Evolutionary conservation across 2,113 vertebrate genomes (phyloP), one percentile per base, ranked within the genome.

Genomic region (Istiophorus platypterus): DNA sequence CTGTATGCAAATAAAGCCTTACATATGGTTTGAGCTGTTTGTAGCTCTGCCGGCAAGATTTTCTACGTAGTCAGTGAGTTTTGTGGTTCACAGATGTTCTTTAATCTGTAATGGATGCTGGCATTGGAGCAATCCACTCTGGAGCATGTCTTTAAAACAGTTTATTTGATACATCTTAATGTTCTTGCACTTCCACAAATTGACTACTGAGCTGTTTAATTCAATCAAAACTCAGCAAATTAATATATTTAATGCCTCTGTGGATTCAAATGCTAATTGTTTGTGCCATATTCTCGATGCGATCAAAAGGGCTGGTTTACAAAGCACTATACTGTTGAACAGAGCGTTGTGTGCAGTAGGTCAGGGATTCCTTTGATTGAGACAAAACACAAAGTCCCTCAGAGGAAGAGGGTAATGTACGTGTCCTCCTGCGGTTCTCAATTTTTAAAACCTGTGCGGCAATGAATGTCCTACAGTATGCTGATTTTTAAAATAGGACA

Each of bases 51-150:
- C 91, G 91, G 90, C 91, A 81, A 90, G 85, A 88, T 89, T 92
- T 91, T 91, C 87, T 82, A 90, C 78, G 14, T 80, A 86, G 90
- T 89, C 88, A 92, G 88, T 92, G 91, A 91, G 88, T 93, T 93
- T 91, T 88, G 89, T 72, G 80, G 81, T 91, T 91, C 86, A 63
- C 90, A 93, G 91, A 94, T 93, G 89, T 93, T 92, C 90, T 92
- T 92, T 94, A 94, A 94, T 94, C 92, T 94, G 89, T 87, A 91
- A 93, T 93, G 90, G 91, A 93, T 90, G 88, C 92, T 90, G 89
- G 88, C 89, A 65, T 90, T 91, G 87, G 88, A 89, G 89, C 89
- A 92, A 93, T 92, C 91, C 90, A 91, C 88, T 91, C 85, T 72
- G 80, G 85, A 91, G 88, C 90, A 82, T 92, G 91, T 90, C 89